These are phyloP conservation scores for Drosophila kanapiae DNA, from an alignment of 1,140 invertebrate species.

Conservation along the genomic window DNA sequence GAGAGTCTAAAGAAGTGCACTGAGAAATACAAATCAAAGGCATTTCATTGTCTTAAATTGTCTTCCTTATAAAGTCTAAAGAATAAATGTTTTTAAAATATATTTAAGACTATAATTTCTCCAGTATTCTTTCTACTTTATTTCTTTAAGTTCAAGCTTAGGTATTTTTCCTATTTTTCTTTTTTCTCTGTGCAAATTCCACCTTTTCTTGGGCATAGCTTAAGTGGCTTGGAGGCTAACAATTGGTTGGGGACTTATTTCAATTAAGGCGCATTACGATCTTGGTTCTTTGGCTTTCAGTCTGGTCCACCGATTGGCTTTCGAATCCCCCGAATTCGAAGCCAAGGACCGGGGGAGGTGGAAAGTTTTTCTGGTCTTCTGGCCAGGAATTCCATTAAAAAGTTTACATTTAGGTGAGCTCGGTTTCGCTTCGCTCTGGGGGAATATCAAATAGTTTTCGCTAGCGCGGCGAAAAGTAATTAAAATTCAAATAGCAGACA, in stretches of 20 bases:
- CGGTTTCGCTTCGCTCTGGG: conserved; percentile 5
- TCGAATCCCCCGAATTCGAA: not conserved
- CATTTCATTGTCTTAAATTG: too few species aligned
- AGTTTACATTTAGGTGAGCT: conserved; percentile 57
- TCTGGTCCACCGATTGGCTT: conserved; percentile 64
- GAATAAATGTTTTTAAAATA: too few species aligned
- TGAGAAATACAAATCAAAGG: not conserved
- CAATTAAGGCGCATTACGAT: conserved; percentile 84
- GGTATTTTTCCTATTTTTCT: too few species aligned
- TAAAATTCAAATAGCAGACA: conserved; percentile 84
- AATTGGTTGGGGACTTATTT: conserved; percentile 84
- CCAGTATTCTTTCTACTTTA: not conserved
- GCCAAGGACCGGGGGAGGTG: conserved; percentile 16
- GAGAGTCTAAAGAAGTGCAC: conserved; percentile 35
- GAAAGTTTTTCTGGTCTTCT: conserved; percentile 75
- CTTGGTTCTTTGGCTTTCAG: conserved; percentile 38
- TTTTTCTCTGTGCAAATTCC: conserved; percentile 9
- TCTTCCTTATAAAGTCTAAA: too few species aligned
- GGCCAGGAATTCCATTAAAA: conserved; percentile 74
- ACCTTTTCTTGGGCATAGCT: conserved; percentile 52
- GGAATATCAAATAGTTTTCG: conserved; percentile 65
- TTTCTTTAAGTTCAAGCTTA: not conserved
- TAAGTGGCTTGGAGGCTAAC: conserved; percentile 72
- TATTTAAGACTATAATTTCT: not conserved
- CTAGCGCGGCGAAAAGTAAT: conserved; percentile 76